Evolutionary conservation across 2,113 vertebrate genomes (phyloP), one percentile per base, ranked within the genome.

Genomic region (Phylloscopus trochilus): DNA sequence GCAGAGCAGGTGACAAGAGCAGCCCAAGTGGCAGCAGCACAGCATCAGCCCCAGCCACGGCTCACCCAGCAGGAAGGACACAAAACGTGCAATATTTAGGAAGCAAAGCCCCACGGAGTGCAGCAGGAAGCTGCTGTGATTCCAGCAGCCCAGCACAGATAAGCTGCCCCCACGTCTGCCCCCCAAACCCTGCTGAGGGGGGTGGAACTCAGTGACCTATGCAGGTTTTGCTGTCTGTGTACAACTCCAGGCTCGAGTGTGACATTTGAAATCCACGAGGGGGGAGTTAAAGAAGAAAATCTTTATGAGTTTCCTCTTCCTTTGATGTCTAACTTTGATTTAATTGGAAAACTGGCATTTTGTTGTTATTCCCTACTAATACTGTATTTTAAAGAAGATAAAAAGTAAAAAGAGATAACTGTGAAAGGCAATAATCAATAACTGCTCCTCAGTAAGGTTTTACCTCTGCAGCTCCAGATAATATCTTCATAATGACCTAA

Each of bases 21-120:
- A 92, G 77, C 67, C 64, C 47, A 51, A 49, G 49, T 41, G 64
- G 11, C 73, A 56, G 24, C 59, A 78, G 60, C 70, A 30, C n/a
- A 49, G 52, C 43, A 59, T 1, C 10, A 6, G 7, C 0, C 47
- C n/a, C 39, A 70, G 69, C 30, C 41, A 12, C 0, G 5, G 5
- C 21, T 30, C 49, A 7, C 4, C 17, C 23, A 33, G 47, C 64
- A 43, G 43, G 20, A 23, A 37, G 47, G 63, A 18, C 67, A 39
- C 53, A 21, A 63, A 52, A 23, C 3, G 8, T 31, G 7, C 30
- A 33, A 31, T 9, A 15, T 39, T 75, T 16, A 9, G 37, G 53
- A 63, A 55, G 20, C 2, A 6, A 87, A 81, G 47, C 30, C 8
- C 43, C 83, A 62, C 55, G 59, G 15, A 56, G 43, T 5, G 27